A percentile compares a stretch with the other conserved stretches of the same genome.
phyloP scores from a whole-genome alignment of 2,888 invertebrate genomes.

The Diarsia dahlii region DNA sequence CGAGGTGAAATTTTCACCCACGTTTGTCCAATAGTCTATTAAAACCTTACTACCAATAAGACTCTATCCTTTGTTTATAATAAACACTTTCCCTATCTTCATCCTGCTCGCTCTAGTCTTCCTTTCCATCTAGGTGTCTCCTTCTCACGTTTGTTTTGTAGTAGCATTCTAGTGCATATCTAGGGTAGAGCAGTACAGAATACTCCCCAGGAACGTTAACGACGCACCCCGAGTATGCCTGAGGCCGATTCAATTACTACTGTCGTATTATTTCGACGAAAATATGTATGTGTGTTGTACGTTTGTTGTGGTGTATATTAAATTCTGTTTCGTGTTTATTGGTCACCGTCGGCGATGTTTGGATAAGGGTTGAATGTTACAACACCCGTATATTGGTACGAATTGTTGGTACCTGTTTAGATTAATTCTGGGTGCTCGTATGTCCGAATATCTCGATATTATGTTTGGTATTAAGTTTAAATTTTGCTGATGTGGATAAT shows the following conservation, averaged over 20 bases:
- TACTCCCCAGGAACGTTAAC: conserved; percentile 89
- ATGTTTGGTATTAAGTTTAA: conserved; percentile 46
- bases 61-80: conserved; percentile 90
- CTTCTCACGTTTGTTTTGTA: conserved; percentile 83
- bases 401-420: conserved; percentile 70
- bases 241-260: conserved; percentile 91
- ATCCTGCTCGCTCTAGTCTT: conserved; percentile 70
- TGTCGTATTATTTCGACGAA: conserved; percentile 89
- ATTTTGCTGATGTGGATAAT: conserved; percentile 22
- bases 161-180: conserved; percentile 87
- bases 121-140: conserved; percentile 67
- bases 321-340: conserved; percentile 88
- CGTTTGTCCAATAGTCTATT: conserved; percentile 84
- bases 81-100: conserved; percentile 86
- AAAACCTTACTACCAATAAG: conserved; percentile 85
- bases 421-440: conserved; percentile 64
- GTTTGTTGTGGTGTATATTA: conserved; percentile 88
- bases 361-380: conserved; percentile 78
- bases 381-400: conserved; percentile 68
- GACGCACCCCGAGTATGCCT: conserved; percentile 88
- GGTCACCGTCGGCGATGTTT: conserved; percentile 84
- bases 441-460: conserved; percentile 63
- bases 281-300: conserved; percentile 87
- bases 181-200: conserved; percentile 81
- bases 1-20: conserved; percentile 79